Base-by-base conservation (phyloP, 2,888 invertebrate genomes). In the Pristionchus fissidentatus region DNA sequence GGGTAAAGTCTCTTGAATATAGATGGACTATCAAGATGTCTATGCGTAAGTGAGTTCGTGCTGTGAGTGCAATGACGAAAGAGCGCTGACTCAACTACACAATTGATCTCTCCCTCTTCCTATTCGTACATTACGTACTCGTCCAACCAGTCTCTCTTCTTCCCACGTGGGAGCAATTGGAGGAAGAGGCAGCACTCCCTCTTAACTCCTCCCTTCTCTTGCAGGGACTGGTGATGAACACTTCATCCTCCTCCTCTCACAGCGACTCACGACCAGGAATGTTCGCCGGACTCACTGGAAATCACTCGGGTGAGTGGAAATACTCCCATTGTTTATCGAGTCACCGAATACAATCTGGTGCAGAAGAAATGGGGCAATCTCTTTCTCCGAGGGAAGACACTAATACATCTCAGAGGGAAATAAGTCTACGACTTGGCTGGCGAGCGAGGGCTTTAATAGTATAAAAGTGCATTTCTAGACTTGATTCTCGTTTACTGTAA, bases 161-260 rank as follows among this genome's bases (percentile, higher is more conserved):
- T 38, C 79, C 57, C 79, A 79, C 79, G 79, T 79, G 57, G 43
- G 70, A 70, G 70, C 10, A 70, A 41, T 38, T 26, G 70, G 70
- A 43, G 43, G 41, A 55, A 55, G 70, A 43, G 4, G 66, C 35
- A 19, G 38, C 79, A 38, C 26, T 73, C 35, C 38, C 78, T 41
- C 43, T n/a, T 35, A 46, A 46, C 62, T 43, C 43, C 19, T 35
- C n/a, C 46, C 46, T 46, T 43, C 35, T 81, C 62, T 46, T 81
- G 32, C n/a, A 81, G 80, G 80, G 80, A 52, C 62, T 81, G 80
- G 80, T 81, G 43, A 81, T 81, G 80, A 81, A 43, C 43, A 62
- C 80, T n/a, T 38, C 29, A 29, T 79, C 79, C 32, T 77, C 75
- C 5, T 70, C 75, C 13, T 13, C 43, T 32, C 70, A 43, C 57